Evolutionary conservation across 2,113 vertebrate species (phyloP), one percentile per base, ranked within the genome.

Genomic region (Callipepla squamata): DNA sequence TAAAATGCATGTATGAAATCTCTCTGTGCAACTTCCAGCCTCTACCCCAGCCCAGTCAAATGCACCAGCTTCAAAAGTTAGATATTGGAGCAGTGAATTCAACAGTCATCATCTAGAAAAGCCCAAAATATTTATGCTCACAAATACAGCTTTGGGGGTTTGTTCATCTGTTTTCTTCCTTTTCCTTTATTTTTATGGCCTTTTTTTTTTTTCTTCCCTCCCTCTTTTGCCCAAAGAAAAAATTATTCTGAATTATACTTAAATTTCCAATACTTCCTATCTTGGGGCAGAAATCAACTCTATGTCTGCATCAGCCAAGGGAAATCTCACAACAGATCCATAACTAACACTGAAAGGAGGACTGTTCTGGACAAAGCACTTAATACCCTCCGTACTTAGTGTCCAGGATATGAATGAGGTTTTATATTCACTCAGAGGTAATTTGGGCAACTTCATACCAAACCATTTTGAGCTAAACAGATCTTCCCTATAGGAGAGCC

Each of bases 401-500:
- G 40, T 44, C 87, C 92, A 91, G 94, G 90, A 87, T 91, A 7
- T 63, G 68, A 90, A 40, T 0, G 7, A 93, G 92, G 92, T 82
- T 82, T 87, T 42, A 74, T 32, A 8, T 17, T 76, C 90, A 74
- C 81, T 94, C 75, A 78, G 58, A 85, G 90, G 75, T 90, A 59
- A 87, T 90, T 77, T 88, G 72, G 50, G 55, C 68, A 85, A 73
- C 28, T 82, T 80, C 82, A 11, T 63, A 32, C 67, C 62, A 21
- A 69, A 72, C 53, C 45, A 6, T 15, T 15, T 8, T 28, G 36
- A 90, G 51, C 82, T 72, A 67, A 91, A 70, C 8, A 62, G 42
- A 32, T 17, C 14, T 21, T 45, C 32, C 80, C 72, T 65, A 53
- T 30, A 76, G 79, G 82, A 85, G 68, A 86, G 80, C 14, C 55